Evolutionary conservation across 2,113 vertebrate genomes (phyloP), one percentile per base, ranked within the genome.

Genomic region (Geococcyx californianus): DNA sequence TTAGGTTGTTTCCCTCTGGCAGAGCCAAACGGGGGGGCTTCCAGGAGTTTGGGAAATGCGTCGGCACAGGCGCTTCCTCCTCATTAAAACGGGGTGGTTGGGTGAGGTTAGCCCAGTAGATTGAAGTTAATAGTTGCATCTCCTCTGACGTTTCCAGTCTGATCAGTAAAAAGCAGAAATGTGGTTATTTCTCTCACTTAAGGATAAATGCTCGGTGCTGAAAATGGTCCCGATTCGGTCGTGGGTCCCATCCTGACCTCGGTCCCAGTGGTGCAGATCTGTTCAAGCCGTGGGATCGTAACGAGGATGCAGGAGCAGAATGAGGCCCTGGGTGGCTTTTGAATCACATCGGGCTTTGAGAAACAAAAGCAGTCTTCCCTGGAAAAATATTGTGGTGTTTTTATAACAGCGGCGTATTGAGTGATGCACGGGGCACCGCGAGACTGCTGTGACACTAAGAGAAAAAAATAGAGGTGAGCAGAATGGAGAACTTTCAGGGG

Each of bases 391-490:
- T 7, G 56, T 2, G 2, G 72, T 45, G 89, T 64, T 96, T 96
- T 93, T 81, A 72, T 94, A 91, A 95, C 92, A 82, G 90, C 86
- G 19, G 40, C 12, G 36, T 91, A 75, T 96, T 97, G 95, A 97
- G 96, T 97, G 94, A 96, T 94, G 93, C 90, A 82, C 47, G 86
- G 95, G 90, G 95, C 90, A 94, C 88, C 51, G 68, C 85, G 90
- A 86, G 94, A 84, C 90, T 84, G 76, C 92, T 89, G 69, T 97
- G 95, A 96, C 95, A 96, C 94, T 96, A 95, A 97, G 94, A 84
- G 88, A 55, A 95, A 96, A 97, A 95, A 95, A 94, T 94, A 81
- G 93, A 88, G 91, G 94, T 36, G 11, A 90, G 84, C 84, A 73
- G 89, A 94, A 97, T 0, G 47, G 52, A 83, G 94, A 97, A 56